Evolutionary conservation across 2,113 vertebrate genomes (phyloP).

Genomic region (Rynchops niger): DNA sequence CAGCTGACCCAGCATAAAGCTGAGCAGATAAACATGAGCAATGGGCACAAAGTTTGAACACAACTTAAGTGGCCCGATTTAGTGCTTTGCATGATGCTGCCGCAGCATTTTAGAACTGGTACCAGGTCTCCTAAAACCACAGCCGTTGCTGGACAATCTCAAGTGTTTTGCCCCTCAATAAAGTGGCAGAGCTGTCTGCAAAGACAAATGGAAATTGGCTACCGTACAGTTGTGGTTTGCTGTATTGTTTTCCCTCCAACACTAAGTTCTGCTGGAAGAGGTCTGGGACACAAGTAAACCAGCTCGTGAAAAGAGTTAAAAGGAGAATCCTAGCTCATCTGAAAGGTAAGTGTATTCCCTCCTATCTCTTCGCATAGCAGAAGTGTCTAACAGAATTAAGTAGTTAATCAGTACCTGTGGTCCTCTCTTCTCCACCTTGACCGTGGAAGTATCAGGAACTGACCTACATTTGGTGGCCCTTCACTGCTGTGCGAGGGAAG

Average conservation of each 20-base stretch:
- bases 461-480: not conserved
- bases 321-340: not conserved
- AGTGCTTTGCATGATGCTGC: not conserved
- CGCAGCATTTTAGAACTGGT: not conserved
- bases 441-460: not conserved
- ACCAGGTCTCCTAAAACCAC: not conserved
- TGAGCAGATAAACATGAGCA: not conserved
- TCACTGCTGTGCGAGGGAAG: not conserved
- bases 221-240: not conserved
- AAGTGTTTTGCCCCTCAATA: not conserved
- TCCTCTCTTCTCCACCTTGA: not conserved
- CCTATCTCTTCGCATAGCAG: accelerated
- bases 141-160: not conserved
- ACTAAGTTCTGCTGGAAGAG: not conserved
- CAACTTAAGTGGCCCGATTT: accelerated
- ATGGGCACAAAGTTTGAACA: not conserved
- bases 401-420: not conserved
- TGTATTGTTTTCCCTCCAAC: not conserved
- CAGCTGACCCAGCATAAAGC: not conserved
- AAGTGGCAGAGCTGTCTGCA: not conserved
- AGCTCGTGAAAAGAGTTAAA: not conserved
- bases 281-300: not conserved
- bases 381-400: not conserved
- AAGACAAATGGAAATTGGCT: not conserved
- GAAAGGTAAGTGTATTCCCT: not conserved